phyloP scores from a whole-genome alignment of 1,140 invertebrate species.

The Formica selysi region DNA sequence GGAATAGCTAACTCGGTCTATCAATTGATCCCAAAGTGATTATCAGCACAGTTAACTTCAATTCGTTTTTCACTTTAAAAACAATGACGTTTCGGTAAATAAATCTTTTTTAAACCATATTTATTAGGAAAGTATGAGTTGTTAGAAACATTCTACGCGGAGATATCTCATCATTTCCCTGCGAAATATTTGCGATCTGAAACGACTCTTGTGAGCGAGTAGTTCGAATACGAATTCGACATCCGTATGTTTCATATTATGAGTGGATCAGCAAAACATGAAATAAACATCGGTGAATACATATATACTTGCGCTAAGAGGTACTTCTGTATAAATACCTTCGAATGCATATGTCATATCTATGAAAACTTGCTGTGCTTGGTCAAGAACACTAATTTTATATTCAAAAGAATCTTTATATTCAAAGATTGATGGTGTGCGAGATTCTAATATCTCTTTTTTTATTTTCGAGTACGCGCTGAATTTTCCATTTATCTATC shows the following conservation, averaged over 20 bases:
- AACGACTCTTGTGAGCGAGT: not conserved
- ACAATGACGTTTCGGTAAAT: not conserved
- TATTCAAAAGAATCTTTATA: too few relatives aligned
- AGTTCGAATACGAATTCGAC: slow-evolving; percentile 34
- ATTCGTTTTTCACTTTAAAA: not conserved
- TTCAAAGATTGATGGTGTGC: not conserved
- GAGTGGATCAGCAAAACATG: not conserved
- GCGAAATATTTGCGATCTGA: not conserved
- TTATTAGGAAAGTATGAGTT: not conserved
- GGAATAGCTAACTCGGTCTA: slow-evolving; percentile 16
- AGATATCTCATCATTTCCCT: not conserved
- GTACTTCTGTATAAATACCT: not conserved
- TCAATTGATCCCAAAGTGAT: slow-evolving; percentile 25
- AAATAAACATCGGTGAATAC: not conserved
- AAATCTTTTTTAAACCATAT: not conserved
- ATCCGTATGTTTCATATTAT: slow-evolving; percentile 26
- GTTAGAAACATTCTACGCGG: not conserved
- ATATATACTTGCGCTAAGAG: not conserved
- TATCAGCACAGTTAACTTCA: not conserved
- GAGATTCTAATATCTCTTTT: slow-evolving; percentile 6
- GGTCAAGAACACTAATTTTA: slow-evolving; percentile 13
- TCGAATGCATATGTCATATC: not conserved
- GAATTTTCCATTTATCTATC: slow-evolving; percentile 19
- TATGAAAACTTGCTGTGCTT: not conserved
- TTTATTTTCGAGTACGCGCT: not conserved